Evolutionary conservation across 2,797 vertebrate genomes (phyloP), one percentile per base, ranked within the genome.

Genomic region (Centroberyx gerrardi): DNA sequence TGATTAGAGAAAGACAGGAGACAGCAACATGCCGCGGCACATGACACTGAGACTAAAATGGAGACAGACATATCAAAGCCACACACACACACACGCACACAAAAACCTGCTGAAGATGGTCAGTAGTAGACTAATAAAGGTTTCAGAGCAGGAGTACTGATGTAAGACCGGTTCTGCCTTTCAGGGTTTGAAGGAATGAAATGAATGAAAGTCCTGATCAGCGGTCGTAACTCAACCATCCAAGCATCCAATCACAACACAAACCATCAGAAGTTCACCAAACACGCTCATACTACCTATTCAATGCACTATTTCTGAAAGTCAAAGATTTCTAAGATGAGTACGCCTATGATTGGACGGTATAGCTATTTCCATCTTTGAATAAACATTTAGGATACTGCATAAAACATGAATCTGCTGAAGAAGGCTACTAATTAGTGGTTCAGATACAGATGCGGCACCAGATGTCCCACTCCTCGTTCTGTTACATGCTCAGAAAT

Each of bases 1-100:
- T 68, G 72, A 84, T 92, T 91, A 94, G 87, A 90, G 84, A 87
- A 22, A 84, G 74, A 89, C 86, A 86, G 67, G 28, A 73, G 76
- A 91, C 80, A 52, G 64, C 33, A 77, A 80, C 78, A 81, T 81
- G 89, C 82, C 68, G 58, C 68, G 79, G 80, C 59, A 68, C 74
- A 74, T 31, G 60, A 83, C 69, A 51, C 22, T 44, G 40, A 14
- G 44, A 27, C 33, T 29, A 72, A 5, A 64, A 27, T 27, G 18
- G 60, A 14, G 60, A 56, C 64, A 76, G 46, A 66, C 36, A 78
- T 65, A 69, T 17, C 12, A 17, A 28, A 7, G 12, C 58, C 33
- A 75, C 62, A 15, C 7, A 44, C 70, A 58, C 68, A 68, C 54
- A 70, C 68, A 71, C 48, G 55, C 51, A 78, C 31, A 67, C 18